Evolutionary conservation across 2,888 invertebrate species (phyloP).

Genomic region (Hetaerina titia): DNA sequence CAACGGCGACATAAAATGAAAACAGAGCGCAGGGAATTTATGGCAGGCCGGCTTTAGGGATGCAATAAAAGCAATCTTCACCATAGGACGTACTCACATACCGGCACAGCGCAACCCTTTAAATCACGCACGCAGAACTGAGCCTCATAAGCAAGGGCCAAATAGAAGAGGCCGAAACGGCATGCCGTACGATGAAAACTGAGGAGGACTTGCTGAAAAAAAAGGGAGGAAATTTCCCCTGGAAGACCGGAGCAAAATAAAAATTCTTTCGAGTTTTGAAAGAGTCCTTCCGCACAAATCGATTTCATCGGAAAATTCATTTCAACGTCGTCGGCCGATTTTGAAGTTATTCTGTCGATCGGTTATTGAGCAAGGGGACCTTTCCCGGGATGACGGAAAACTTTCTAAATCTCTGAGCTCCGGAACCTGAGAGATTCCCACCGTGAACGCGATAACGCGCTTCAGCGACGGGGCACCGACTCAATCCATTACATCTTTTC

Average conservation of each 20-base stretch:
- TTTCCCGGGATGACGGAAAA: too few relatives aligned
- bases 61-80: slow-evolving; percentile 27
- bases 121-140: not conserved
- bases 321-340: too few relatives aligned
- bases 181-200: not conserved
- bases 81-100: not conserved
- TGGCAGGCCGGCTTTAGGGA: not conserved
- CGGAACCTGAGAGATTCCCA: not conserved
- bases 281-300: too few relatives aligned
- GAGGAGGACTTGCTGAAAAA: not conserved
- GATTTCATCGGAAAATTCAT: too few relatives aligned
- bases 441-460: not conserved
- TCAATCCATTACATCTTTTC: not conserved
- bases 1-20: slow-evolving; percentile 1
- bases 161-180: not conserved
- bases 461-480: not conserved
- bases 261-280: not conserved
- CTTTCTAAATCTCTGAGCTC: not conserved
- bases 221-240: not conserved
- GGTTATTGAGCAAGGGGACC: too few relatives aligned
- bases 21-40: not conserved
- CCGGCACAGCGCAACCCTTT: not conserved
- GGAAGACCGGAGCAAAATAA: not conserved
- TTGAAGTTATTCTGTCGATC: too few relatives aligned
- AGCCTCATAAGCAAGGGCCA: not conserved